phyloP scores from a whole-genome alignment of 2,888 invertebrate genomes.

The Odontocolon sp. region DNA sequence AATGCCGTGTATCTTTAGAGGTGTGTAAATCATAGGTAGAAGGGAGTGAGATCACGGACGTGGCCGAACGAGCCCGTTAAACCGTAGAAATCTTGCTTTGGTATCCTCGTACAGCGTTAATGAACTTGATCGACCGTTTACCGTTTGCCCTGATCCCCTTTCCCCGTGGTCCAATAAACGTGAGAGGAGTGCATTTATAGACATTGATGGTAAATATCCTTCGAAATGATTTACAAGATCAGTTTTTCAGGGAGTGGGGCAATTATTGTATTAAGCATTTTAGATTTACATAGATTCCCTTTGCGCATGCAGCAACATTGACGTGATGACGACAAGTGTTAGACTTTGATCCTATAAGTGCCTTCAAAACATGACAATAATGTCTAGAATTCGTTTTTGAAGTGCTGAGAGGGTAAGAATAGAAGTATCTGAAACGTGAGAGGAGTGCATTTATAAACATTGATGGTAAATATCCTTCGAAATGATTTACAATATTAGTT shows the following conservation, averaged over 20 bases:
- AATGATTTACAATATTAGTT: too few relatives aligned
- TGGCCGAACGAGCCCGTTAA: constrained; percentile 13
- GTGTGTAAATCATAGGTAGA: constrained; percentile 5
- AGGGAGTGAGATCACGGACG: constrained; percentile 15
- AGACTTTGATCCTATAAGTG: too few relatives aligned
- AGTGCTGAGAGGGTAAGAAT: too few relatives aligned
- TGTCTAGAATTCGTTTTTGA: too few relatives aligned
- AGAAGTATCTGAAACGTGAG: too few relatives aligned
- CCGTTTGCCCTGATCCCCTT: constrained; percentile 52
- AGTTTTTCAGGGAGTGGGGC: too few relatives aligned
- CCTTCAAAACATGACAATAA: too few relatives aligned
- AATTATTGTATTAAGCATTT: too few relatives aligned
- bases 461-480: not conserved
- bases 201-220: not conserved
- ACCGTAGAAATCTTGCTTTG: constrained; percentile 22
- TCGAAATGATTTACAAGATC: too few relatives aligned
- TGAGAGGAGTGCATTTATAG: not conserved
- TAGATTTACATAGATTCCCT: too few relatives aligned
- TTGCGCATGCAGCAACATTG: too few relatives aligned
- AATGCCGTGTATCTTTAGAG: constrained; percentile 4
- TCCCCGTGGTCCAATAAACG: not conserved
- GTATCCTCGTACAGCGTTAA: constrained; percentile 33
- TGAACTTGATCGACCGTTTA: constrained; percentile 56
- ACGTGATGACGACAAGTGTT: too few relatives aligned
- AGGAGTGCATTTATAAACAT: not conserved